Evolutionary conservation across 35 echinoderm and acorn worm genomes (phyloP).

Genomic region (Patiria miniata): DNA sequence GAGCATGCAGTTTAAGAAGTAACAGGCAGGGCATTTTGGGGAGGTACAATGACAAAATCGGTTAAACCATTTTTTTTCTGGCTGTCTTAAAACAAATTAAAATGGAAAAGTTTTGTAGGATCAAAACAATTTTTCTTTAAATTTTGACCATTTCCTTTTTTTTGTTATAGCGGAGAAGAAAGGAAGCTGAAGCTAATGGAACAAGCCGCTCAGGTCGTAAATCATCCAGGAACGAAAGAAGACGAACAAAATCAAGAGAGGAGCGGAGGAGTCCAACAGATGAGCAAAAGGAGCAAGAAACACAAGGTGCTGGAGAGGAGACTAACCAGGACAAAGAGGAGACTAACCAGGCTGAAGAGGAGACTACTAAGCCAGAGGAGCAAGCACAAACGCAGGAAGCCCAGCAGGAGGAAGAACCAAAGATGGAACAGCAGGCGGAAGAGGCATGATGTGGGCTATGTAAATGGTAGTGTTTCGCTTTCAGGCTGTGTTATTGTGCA

Average conservation of each 20-base stretch:
- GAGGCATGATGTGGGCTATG: not conserved
- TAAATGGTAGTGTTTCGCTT: not conserved
- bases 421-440: constrained; percentile 34
- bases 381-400: not conserved
- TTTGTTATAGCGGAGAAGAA: constrained; percentile 19
- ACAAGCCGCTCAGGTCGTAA: constrained; percentile 2
- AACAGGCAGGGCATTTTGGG: too few relatives aligned
- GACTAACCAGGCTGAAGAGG: not conserved
- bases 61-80: too few relatives aligned
- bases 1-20: too few relatives aligned
- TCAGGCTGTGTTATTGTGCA: not conserved
- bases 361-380: not conserved
- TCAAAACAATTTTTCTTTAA: not conserved
- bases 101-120: too few relatives aligned
- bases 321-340: not conserved
- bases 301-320: not conserved
- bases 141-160: not conserved
- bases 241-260: not conserved
- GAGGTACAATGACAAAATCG: too few relatives aligned
- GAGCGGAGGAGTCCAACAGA: constrained; percentile 1
- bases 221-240: constrained; percentile 9
- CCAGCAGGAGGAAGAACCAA: not conserved
- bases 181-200: constrained; percentile 24
- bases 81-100: too few relatives aligned
- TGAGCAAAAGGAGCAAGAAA: constrained; percentile 2